Conservation (phyloP, 1,140 invertebrate species). For the Solenopsis invicta region DNA sequence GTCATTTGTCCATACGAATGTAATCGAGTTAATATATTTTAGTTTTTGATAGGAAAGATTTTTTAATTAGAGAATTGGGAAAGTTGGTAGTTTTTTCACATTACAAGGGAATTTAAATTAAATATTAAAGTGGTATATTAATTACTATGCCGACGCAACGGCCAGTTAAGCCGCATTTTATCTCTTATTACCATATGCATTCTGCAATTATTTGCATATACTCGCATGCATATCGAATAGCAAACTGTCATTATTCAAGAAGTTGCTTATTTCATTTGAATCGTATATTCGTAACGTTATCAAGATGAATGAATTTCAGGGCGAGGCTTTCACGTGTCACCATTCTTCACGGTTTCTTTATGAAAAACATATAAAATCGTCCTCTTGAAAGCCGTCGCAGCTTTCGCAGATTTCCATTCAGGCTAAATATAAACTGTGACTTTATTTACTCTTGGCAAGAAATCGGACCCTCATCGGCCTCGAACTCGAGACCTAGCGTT, state of each 20-base stretch:
- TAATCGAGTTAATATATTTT: background rate
- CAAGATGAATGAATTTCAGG: background rate
- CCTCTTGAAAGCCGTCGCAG: conserved; percentile 31
- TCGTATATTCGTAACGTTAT: background rate
- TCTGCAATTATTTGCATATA: background rate
- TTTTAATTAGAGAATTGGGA: background rate
- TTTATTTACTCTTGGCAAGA: conserved; percentile 75
- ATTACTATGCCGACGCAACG: background rate
- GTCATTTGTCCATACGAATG: background rate
- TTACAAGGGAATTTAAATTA: background rate
- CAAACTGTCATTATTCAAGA: background rate
- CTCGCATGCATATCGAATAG: background rate
- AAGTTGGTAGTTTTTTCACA: background rate
- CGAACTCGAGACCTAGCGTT: conserved; percentile 21
- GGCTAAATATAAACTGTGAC: conserved; percentile 71
- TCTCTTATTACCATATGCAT: conserved; percentile 20
- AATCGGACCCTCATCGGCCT: conserved; percentile 36
- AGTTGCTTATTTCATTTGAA: conserved; percentile 2
- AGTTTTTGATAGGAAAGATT: background rate
- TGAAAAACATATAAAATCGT: conserved; percentile 52
- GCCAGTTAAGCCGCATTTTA: background rate
- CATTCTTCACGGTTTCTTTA: background rate
- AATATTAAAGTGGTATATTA: background rate
- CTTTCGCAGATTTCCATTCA: conserved; percentile 63
- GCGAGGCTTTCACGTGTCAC: background rate